Conservation (phyloP, 2,797 vertebrate genomes). For the Mormyrops boulengeri region DNA sequence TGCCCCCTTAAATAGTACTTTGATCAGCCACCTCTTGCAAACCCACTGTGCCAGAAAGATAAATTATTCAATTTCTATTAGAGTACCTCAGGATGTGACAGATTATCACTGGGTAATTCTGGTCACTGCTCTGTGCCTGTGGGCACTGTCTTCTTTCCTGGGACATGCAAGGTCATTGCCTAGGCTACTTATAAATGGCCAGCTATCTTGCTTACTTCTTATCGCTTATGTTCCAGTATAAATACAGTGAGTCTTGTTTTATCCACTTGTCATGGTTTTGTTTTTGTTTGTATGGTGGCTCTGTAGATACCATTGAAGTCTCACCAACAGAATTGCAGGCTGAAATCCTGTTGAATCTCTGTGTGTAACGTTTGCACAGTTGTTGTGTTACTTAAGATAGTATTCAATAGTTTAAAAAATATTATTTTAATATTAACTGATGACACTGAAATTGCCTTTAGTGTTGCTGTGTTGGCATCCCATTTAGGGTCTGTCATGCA, state of each 20-base stretch:
- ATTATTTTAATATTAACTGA: background rate
- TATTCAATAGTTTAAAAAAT: background rate
- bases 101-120: background rate
- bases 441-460: background rate
- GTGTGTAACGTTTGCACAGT: background rate
- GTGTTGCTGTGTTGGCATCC: background rate
- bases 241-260: background rate
- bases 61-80: background rate
- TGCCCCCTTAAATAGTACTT: background rate
- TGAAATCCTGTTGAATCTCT: background rate
- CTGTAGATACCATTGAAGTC: background rate
- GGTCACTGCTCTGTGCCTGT: background rate
- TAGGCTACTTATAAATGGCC: background rate
- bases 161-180: background rate
- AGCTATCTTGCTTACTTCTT: background rate
- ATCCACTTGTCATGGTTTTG: background rate
- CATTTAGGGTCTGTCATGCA: background rate
- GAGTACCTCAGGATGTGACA: background rate
- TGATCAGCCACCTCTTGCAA: background rate
- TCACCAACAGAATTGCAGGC: background rate
- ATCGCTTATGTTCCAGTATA: background rate
- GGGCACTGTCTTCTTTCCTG: background rate
- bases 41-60: background rate
- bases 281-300: background rate
- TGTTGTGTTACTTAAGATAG: background rate